Conservation (phyloP, 2,113 vertebrate species). For the Tragelaphus buxtoni region DNA sequence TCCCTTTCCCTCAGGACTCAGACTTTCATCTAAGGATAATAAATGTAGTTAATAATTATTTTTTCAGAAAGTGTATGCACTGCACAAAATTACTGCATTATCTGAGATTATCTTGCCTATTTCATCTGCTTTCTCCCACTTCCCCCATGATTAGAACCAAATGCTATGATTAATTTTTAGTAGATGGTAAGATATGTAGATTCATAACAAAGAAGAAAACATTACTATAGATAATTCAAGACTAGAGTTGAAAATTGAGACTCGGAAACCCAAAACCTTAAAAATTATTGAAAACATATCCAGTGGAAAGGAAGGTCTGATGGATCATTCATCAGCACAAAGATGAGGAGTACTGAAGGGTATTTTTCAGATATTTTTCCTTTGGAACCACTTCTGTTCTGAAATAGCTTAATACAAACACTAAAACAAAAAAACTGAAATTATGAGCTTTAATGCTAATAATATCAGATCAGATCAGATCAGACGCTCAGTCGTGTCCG, state of each 20-base stretch:
- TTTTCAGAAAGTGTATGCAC: slow-evolving; percentile 30
- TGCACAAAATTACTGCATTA: slow-evolving; percentile 55
- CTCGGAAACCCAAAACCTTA: background rate
- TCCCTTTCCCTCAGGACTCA: background rate
- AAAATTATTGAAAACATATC: background rate
- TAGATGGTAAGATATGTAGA: slow-evolving; percentile 54
- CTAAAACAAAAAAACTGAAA: slow-evolving; percentile 21
- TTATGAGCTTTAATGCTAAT: background rate
- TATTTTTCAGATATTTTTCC: background rate
- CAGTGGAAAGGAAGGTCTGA: background rate
- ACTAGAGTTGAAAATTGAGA: background rate
- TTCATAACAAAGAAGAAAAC: slow-evolving; percentile 53
- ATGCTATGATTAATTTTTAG: slow-evolving; percentile 46
- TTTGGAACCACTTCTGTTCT: background rate
- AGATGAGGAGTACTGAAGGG: background rate
- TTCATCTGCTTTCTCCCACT: slow-evolving; percentile 42
- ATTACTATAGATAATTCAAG: background rate
- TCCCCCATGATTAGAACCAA: background rate
- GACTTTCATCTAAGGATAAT: background rate
- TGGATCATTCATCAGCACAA: background rate
- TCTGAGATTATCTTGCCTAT: slow-evolving; percentile 55
- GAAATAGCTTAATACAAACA: background rate
- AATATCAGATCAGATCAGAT: too few relatives aligned
- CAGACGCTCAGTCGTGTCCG: too few relatives aligned
- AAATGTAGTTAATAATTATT: background rate